Evolutionary conservation across 2,113 vertebrate species (phyloP), one percentile per base, ranked within the genome.

Genomic region (Ictalurus furcatus): DNA sequence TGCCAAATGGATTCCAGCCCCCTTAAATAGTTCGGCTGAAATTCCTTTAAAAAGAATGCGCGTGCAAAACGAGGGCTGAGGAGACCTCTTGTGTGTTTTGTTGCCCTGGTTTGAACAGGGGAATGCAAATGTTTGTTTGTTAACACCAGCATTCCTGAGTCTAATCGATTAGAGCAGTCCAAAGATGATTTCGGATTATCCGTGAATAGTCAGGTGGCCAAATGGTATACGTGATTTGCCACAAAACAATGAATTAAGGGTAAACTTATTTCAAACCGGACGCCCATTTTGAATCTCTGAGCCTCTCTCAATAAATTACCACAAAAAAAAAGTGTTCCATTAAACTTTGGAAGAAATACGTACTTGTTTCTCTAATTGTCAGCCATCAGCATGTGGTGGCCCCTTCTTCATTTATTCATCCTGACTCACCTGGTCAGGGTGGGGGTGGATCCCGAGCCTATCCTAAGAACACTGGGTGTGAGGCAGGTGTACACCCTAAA

Each of bases 11-110:
- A 84, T 81, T 88, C 61, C 88, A 76, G 67, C 23, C 28, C 9
- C 87, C 34, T 87, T 63, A 88, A 90, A 91, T 91, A 88, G 89
- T 88, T 34, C 4, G 58, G 44, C 76, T 89, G 87, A 54, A 87
- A 90, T 87, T 90, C 81, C n/a, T 88, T 76, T 16, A 78, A 61
- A 65, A 89, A 85, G 87, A 85, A 85, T 73, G 80, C 37, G 71
- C n/a, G 5, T 19, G 37, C 61, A 44, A 61, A 44, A 83, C 48
- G 2, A 71, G 48, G 17, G 67, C 44, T 48, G 54, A 52, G 16
- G 79, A 34, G 34, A 69, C 23, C 4, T 59, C 44, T 17, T 48
- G 73, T 54, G 17, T 54, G 11, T 44, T 84, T 89, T 84, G 69
- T 90, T 9, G 34, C 61, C 23, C 79, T 76, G 23, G 34, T 85